A percentile compares a stretch with the other conserved stretches of the same genome.
Conservation (phyloP, 2,888 invertebrate genomes). For the Anoplius nigerrimus region DNA sequence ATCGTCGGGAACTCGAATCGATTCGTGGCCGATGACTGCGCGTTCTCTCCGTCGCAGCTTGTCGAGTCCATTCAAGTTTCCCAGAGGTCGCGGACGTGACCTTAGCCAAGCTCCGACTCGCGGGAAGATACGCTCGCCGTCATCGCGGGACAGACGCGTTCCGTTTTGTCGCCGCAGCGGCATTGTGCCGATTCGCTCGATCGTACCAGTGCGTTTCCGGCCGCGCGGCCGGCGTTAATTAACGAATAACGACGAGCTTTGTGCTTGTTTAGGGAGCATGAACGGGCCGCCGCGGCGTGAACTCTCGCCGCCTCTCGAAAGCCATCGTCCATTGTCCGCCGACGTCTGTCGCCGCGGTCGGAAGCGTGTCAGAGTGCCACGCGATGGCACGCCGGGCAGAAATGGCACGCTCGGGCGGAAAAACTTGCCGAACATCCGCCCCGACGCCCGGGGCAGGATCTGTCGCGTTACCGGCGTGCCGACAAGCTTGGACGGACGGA, state of each 20-base stretch:
- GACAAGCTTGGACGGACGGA: too few relatives aligned
- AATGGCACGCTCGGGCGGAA: slow-evolving; percentile 12
- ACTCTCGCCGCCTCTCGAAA: neutral
- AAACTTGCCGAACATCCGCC: too few relatives aligned
- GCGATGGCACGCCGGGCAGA: too few relatives aligned
- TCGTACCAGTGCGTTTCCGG: slow-evolving; percentile 51
- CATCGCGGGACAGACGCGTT: slow-evolving; percentile 41
- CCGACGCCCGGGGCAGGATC: too few relatives aligned
- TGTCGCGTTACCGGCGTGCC: too few relatives aligned
- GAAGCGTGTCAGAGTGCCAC: too few relatives aligned
- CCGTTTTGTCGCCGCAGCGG: slow-evolving; percentile 39
- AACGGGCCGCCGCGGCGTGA: slow-evolving; percentile 47
- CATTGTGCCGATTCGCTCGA: slow-evolving; percentile 55
- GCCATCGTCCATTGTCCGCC: neutral
- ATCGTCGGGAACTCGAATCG: too few relatives aligned
- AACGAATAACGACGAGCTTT: slow-evolving; percentile 56
- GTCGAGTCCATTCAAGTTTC: neutral
- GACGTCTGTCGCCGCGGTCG: too few relatives aligned
- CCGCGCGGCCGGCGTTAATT: slow-evolving; percentile 45
- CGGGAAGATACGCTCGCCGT: slow-evolving; percentile 18
- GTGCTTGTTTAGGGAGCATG: slow-evolving; percentile 63
- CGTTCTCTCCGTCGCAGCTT: neutral
- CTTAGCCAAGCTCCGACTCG: slow-evolving; percentile 5
- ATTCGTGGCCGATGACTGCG: too few relatives aligned
- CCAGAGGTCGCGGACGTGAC: slow-evolving; percentile 9